phyloP scores from a whole-genome alignment of 2,888 invertebrate species.

The Bunonema sp. region DNA sequence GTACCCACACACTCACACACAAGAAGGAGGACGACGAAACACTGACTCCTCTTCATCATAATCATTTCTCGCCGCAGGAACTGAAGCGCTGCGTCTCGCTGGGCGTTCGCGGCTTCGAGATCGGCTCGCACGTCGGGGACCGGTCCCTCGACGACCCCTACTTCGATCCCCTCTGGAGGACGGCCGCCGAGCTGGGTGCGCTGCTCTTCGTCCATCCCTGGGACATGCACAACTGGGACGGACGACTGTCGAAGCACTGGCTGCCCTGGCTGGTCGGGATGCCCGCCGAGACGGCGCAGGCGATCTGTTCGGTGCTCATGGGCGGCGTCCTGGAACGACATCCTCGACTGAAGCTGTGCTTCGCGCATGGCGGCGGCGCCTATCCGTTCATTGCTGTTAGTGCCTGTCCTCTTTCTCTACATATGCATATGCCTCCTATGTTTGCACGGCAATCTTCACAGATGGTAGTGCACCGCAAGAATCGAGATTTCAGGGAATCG shows the following conservation, averaged over 20 bases:
- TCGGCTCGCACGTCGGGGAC: conserved; percentile 53
- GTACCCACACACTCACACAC: conserved; percentile 2
- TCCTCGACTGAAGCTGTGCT: conserved; percentile 50
- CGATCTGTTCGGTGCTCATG: conserved; percentile 51
- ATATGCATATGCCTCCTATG: too few species aligned
- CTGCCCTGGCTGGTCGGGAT: conserved; percentile 54
- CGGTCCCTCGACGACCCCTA: conserved; percentile 51
- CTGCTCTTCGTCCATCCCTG: conserved; percentile 54
- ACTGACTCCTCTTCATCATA: not conserved
- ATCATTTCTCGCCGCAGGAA: too few species aligned
- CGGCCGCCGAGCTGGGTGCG: conserved; percentile 48
- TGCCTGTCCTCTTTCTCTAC: too few species aligned
- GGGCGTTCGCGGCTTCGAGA: conserved; percentile 50
- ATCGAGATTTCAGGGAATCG: too few species aligned
- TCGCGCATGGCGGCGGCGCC: conserved; percentile 52
- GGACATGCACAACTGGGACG: conserved; percentile 51
- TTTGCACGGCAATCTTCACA: too few species aligned
- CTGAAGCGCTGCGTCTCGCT: conserved; percentile 48
- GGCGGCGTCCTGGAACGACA: conserved; percentile 51
- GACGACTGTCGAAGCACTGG: conserved; percentile 51
- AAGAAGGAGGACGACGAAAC: conserved; percentile 2
- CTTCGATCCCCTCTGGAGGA: conserved; percentile 50
- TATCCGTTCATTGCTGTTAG: conserved; percentile 53
- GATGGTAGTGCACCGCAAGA: too few species aligned
- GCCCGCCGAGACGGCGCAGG: conserved; percentile 52